These are phyloP conservation scores for Epinephelus fuscoguttatus DNA, from an alignment of 2,113 vertebrate genomes.

Conservation along the genomic window DNA sequence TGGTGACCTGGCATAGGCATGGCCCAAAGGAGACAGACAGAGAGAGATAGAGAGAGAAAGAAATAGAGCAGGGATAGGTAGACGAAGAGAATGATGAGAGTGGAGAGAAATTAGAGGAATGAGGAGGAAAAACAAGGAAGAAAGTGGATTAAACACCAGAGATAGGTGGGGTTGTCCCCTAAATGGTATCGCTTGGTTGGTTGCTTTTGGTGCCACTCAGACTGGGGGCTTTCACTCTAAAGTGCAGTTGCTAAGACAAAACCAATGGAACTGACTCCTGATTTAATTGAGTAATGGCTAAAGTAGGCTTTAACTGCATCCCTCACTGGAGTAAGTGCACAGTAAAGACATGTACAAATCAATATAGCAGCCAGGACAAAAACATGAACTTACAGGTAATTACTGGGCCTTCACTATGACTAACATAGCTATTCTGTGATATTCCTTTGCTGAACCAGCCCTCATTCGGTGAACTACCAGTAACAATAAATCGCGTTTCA, in stretches of 20 bases:
- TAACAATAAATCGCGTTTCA: conserved; percentile 40
- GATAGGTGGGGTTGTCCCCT: conserved; percentile 49
- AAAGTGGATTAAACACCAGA: conserved; percentile 76
- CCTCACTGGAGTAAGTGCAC: not conserved
- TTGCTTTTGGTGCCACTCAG: conserved; percentile 74
- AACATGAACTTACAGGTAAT: not conserved
- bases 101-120: conserved; percentile 78
- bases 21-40: conserved; percentile 63
- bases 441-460: not conserved
- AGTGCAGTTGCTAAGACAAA: conserved; percentile 79
- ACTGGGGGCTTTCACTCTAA: conserved; percentile 63
- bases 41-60: conserved; percentile 15
- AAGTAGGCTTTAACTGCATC: not conserved
- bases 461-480: conserved; percentile 16
- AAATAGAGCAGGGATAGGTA: conserved; percentile 49
- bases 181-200: conserved; percentile 64
- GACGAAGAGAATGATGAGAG: conserved; percentile 56
- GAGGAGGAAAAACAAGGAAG: conserved; percentile 73
- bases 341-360: not conserved
- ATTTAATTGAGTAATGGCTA: not conserved
- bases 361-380: not conserved
- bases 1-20: conserved; percentile 87
- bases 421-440: not conserved
- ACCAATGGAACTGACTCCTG: conserved; percentile 4
- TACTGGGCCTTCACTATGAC: not conserved